Evolutionary conservation across 2,888 invertebrate species (phyloP).

Genomic region (Chirona hameri): DNA sequence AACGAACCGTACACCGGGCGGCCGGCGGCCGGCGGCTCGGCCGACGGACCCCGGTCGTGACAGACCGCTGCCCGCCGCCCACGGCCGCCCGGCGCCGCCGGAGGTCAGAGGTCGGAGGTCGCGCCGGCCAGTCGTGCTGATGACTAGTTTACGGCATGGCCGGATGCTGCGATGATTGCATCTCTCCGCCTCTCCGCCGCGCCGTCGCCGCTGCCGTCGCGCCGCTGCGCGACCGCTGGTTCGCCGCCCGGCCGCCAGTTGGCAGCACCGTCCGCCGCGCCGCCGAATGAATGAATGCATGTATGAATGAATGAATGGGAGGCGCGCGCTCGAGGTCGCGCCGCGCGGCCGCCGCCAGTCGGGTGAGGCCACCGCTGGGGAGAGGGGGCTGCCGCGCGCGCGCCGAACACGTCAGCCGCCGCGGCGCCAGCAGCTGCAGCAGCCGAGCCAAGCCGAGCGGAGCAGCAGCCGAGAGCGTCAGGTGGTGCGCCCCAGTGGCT

Average conservation of each 20-base stretch:
- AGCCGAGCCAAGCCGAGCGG: not conserved
- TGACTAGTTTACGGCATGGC: not conserved
- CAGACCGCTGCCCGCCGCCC: not conserved
- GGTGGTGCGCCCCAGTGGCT: too few species aligned
- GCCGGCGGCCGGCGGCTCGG: too few species aligned
- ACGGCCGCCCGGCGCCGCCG: not conserved
- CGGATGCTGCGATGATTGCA: constrained; percentile 25
- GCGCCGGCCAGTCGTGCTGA: not conserved
- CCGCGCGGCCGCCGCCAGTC: constrained; percentile 9
- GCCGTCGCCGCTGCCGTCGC: too few species aligned
- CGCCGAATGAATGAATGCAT: constrained; percentile 6
- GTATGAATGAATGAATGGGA: constrained; percentile 28
- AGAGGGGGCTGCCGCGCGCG: not conserved
- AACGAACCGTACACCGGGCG: not conserved
- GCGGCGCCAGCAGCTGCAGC: not conserved
- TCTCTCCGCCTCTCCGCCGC: not conserved
- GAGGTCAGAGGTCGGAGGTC: constrained; percentile 10
- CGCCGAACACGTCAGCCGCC: not conserved
- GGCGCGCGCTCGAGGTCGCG: constrained; percentile 1
- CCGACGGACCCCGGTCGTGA: not conserved
- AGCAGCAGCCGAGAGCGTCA: too few species aligned
- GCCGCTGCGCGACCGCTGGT: not conserved
- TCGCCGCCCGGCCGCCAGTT: not conserved
- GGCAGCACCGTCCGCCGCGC: constrained; percentile 22
- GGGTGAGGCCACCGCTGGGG: not conserved